These are phyloP conservation scores for Patella ulyssiponensis DNA, from an alignment of 2,888 invertebrate species.

Conservation along the genomic window DNA sequence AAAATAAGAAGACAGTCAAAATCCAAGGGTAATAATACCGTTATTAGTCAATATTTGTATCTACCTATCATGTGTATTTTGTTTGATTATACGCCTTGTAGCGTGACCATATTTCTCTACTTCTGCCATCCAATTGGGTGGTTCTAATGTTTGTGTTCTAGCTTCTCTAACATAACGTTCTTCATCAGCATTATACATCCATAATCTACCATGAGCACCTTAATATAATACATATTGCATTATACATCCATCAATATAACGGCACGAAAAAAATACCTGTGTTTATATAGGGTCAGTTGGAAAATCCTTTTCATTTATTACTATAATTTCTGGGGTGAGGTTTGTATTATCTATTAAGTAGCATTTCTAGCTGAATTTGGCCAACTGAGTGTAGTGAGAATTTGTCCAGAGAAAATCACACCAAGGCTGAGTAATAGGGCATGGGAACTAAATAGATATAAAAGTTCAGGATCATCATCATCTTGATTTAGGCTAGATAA, in stretches of 20 bases:
- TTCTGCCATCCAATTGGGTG: constrained; percentile 66
- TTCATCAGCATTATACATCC: constrained; percentile 21
- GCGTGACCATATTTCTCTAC: constrained; percentile 66
- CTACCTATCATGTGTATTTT: constrained; percentile 46
- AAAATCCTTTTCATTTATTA: neutral
- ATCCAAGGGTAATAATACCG: no score
- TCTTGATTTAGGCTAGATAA: no score
- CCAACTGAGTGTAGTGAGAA: no score
- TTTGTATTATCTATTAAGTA: no score
- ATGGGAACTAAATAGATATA: no score
- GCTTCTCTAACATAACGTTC: constrained; percentile 47
- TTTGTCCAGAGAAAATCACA: no score
- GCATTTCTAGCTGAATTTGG: no score
- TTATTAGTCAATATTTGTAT: neutral
- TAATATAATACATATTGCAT: constrained; percentile 3
- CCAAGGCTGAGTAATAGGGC: no score
- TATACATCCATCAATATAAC: neutral
- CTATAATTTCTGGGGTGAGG: no score
- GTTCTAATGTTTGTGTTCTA: constrained; percentile 65
- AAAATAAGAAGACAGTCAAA: no score
- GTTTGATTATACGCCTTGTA: constrained; percentile 55
- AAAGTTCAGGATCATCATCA: no score
- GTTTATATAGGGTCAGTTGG: neutral
- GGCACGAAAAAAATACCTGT: neutral
- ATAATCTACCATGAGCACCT: constrained; percentile 68